Evolutionary conservation across 2,113 vertebrate genomes (phyloP).

Genomic region (Ptyas mucosa): DNA sequence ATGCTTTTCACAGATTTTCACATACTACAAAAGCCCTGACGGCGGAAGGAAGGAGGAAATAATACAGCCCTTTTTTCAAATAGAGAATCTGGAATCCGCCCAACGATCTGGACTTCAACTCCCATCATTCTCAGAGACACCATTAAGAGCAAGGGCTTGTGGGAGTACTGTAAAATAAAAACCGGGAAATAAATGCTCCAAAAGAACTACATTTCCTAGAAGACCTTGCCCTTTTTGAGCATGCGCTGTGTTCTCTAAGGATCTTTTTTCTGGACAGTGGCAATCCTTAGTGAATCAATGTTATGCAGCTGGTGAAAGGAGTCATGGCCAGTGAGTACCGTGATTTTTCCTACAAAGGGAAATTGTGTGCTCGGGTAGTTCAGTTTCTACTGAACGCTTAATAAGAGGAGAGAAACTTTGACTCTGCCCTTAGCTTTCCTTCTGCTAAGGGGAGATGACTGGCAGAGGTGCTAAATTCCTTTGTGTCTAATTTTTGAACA

Average conservation of each 20-base stretch:
- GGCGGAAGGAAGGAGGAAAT: neutral
- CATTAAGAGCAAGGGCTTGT: neutral
- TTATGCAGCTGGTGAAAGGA: neutral
- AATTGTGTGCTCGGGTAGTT: neutral
- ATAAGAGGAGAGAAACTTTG: neutral
- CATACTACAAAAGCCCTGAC: neutral
- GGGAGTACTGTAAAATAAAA: neutral
- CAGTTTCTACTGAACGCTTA: neutral
- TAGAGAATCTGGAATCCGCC: neutral
- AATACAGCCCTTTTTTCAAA: neutral
- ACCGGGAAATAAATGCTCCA: neutral
- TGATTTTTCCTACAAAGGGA: neutral
- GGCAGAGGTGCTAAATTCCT: neutral
- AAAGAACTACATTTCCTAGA: slow-evolving; percentile 16
- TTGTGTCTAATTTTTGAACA: neutral
- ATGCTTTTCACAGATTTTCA: neutral
- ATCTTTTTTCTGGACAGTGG: too few relatives aligned
- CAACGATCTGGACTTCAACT: neutral
- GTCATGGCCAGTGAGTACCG: slow-evolving; percentile 18
- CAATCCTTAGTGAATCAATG: neutral
- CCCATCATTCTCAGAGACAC: neutral
- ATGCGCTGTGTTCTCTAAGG: neutral
- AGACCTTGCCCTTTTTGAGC: neutral
- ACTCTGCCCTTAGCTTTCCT: neutral
- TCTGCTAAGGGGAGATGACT: neutral